Conservation (phyloP, 92 coral and sea anemone species). For the Anthopleura xanthogrammica region DNA sequence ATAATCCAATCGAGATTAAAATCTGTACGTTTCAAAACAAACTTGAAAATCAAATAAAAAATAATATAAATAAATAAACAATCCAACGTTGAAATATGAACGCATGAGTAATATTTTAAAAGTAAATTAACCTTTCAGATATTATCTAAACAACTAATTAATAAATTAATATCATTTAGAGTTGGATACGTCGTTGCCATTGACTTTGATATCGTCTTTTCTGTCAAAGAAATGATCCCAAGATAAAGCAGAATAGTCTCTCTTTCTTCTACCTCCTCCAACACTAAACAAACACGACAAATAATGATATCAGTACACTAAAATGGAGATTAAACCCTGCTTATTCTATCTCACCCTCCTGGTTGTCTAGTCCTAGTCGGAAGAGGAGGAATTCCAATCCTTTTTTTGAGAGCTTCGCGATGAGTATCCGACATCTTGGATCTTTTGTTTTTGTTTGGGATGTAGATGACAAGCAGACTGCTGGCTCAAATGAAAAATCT, state of each 20-base stretch:
- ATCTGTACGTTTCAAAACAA: too few species aligned
- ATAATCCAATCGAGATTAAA: too few species aligned
- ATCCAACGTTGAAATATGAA: too few species aligned
- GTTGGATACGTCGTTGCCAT: conserved; percentile 79
- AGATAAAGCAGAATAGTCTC: conserved; percentile 71
- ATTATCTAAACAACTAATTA: not conserved
- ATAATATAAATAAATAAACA: too few species aligned
- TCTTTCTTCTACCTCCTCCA: conserved; percentile 47
- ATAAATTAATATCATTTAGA: not conserved
- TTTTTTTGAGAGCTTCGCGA: conserved; percentile 72
- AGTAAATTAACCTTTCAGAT: too few species aligned
- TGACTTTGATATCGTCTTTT: conserved; percentile 66
- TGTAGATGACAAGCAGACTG: too few species aligned
- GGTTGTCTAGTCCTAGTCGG: conserved; percentile 58
- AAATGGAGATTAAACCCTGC: not conserved
- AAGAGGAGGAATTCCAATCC: conserved; percentile 68
- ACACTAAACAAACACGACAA: conserved; percentile 6
- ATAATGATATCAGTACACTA: not conserved
- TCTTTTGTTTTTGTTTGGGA: conserved; percentile 9
- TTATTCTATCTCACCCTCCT: conserved; percentile 38
- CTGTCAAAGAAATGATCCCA: conserved; percentile 62
- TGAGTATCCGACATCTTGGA: conserved; percentile 80
- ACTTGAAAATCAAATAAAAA: too few species aligned
- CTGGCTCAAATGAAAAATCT: too few species aligned
- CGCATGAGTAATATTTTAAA: too few species aligned